Base-by-base conservation (phyloP, 2,888 invertebrate species). In the Caenorhabditis japonica region DNA sequence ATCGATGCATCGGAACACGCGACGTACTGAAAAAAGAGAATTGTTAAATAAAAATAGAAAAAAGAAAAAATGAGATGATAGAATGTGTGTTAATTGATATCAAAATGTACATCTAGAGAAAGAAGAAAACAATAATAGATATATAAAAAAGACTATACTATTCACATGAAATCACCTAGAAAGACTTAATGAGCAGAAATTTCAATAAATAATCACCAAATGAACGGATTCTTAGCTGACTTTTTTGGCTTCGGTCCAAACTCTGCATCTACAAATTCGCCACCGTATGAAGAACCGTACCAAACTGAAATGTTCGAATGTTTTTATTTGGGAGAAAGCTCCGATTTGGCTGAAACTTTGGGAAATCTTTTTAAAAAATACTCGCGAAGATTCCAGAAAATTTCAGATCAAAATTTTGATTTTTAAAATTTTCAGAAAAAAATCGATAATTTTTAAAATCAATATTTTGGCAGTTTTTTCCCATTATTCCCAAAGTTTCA, bases 161-260 rank as follows among this genome's bases (percentile, higher is more conserved):
- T 39, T 39, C 39, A 39, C 39, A 39, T 4, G 17, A 15, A 8
- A 15, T 10, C 17, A 19, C n/a, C n/a, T n/a, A n/a, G n/a, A n/a
- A n/a, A n/a, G n/a, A n/a, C n/a, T n/a, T n/a, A n/a, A n/a, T n/a
- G n/a, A n/a, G n/a, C n/a, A n/a, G n/a, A n/a, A n/a, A n/a, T n/a
- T n/a, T n/a, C n/a, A n/a, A n/a, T n/a, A n/a, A 55, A 55, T 41
- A 30, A 25, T 70, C 47, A 70, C 61, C 46, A 55, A 34, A 70
- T 70, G 51, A 70, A 70, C 15, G 70, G 70, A 19, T 70, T 70
- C 19, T 43, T 60, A 51, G 7, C 19, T 10, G 44, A 15, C 23
- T 58, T 53, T 33, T 38, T 70, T 13, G 33, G n/a, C 19, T 49
- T 61, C 17, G 17, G 8, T 10, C 17, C 23, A 23, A 43, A 39